Percentiles rank a stretch among this genome's conserved stretches.
Conservation (phyloP, 2,113 vertebrate species). For the Gallinago undulata region DNA sequence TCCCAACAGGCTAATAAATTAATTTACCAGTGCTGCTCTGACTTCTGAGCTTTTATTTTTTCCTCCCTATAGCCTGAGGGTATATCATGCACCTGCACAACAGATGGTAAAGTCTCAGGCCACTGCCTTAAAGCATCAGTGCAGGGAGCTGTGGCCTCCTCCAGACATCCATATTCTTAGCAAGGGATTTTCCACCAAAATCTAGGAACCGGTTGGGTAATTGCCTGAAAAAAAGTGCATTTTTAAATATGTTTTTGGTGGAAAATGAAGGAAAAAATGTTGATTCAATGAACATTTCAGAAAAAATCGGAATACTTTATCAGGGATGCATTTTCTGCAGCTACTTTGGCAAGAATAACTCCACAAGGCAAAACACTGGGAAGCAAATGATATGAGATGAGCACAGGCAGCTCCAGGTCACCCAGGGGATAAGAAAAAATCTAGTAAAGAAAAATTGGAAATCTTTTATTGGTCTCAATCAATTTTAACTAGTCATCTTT, state of each 20-base stretch:
- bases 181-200: background rate
- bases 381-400: background rate
- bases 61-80: background rate
- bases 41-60: background rate
- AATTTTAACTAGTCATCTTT: background rate
- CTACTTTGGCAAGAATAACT: background rate
- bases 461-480: background rate
- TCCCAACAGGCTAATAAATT: background rate
- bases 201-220: fast-evolving
- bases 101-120: background rate
- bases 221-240: background rate
- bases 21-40: background rate
- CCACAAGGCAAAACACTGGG: background rate
- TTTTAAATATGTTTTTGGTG: background rate
- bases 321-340: background rate
- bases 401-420: background rate
- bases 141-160: background rate
- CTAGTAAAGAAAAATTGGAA: background rate
- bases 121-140: background rate
- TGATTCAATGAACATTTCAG: background rate
- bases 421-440: background rate
- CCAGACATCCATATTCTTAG: background rate
- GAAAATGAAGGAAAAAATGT: background rate
- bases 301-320: background rate
- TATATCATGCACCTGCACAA: background rate